These are phyloP conservation scores for Leptopilina clavipes DNA, from an alignment of 1,140 invertebrate genomes.

Conservation along the genomic window DNA sequence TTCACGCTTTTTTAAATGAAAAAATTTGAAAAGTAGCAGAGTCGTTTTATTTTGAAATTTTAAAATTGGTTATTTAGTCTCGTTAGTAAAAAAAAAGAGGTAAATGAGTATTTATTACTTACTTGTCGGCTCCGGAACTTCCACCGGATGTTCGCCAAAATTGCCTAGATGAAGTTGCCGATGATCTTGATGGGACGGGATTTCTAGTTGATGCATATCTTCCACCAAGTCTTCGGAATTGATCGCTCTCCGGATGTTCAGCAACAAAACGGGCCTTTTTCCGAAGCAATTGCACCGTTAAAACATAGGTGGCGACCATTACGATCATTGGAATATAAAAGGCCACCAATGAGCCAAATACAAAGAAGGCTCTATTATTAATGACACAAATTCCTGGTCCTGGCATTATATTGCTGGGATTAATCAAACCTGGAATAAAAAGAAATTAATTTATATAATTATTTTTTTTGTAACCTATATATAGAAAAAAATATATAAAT, in stretches of 20 bases:
- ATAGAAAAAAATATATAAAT: too few relatives aligned
- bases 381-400: conserved; percentile 85
- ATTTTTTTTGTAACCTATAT: too few relatives aligned
- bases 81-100: neutral
- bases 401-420: conserved; percentile 86
- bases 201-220: conserved; percentile 76
- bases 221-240: conserved; percentile 78
- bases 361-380: conserved; percentile 90
- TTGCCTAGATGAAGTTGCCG: conserved; percentile 52
- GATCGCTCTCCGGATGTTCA: conserved; percentile 77
- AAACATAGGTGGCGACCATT: conserved; percentile 91
- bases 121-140: conserved; percentile 51
- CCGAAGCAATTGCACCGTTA: conserved; percentile 89
- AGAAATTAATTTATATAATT: too few relatives aligned
- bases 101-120: conserved; percentile 27
- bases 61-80: too few relatives aligned
- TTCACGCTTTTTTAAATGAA: too few relatives aligned
- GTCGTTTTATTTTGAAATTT: too few relatives aligned
- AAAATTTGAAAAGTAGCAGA: too few relatives aligned
- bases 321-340: conserved; percentile 96
- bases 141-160: conserved; percentile 74
- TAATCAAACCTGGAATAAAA: conserved; percentile 78
- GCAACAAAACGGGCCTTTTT: conserved; percentile 82
- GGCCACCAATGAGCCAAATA: conserved; percentile 90
- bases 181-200: conserved; percentile 60